Conservation (phyloP, 2,797 vertebrate species). For the Sebastes itinus region DNA sequence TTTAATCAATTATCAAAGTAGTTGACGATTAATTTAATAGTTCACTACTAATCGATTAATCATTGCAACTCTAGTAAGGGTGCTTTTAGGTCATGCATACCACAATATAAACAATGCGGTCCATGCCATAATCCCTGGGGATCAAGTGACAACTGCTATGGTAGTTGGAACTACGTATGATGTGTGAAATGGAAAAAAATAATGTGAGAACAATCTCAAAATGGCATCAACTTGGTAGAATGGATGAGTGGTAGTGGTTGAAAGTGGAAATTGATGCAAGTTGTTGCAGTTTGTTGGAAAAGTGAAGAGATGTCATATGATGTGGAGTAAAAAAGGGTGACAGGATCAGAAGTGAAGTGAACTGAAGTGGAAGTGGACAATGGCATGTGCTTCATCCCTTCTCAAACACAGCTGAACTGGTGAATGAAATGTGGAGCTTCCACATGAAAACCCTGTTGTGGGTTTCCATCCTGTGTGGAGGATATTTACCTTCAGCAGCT, state of each 20-base stretch:
- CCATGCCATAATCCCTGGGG: conserved; percentile 28
- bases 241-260: conserved; percentile 55
- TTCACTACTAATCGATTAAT: too few species aligned
- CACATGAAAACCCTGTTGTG: conserved; percentile 4
- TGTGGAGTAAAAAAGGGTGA: conserved; percentile 38
- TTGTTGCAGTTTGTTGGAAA: conserved; percentile 35
- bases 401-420: neutral
- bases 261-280: conserved; percentile 29
- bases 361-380: conserved; percentile 42
- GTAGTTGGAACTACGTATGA: conserved; percentile 32
- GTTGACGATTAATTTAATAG: too few species aligned
- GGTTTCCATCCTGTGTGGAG: conserved; percentile 23
- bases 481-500: conserved; percentile 52
- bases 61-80: too few species aligned
- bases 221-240: conserved; percentile 40
- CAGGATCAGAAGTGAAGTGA: conserved; percentile 11
- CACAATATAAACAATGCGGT: neutral
- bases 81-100: neutral
- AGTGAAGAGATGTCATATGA: conserved; percentile 45
- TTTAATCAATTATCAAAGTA: too few species aligned
- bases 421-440: neutral
- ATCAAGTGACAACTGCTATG: conserved; percentile 39
- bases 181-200: conserved; percentile 47
- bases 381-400: conserved; percentile 74
- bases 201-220: conserved; percentile 29